Evolutionary conservation across 2,113 vertebrate genomes (phyloP).

Genomic region (Notechis scutatus): DNA sequence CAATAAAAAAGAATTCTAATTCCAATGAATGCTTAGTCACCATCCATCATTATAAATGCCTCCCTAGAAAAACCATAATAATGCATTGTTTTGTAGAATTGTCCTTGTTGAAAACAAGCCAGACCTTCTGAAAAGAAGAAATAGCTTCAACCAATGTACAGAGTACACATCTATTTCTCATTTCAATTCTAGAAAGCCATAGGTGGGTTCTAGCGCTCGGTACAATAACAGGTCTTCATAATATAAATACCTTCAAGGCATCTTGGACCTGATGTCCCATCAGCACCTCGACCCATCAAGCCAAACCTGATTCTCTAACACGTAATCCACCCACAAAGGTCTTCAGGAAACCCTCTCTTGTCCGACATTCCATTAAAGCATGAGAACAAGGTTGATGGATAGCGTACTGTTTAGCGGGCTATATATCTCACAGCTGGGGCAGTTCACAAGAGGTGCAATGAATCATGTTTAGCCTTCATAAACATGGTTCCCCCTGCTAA

Average conservation of each 20-base stretch:
- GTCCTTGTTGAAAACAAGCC: not conserved
- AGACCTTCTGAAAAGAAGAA: not conserved
- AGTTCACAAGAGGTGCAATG: not conserved
- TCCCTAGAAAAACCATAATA: not conserved
- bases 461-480: not conserved
- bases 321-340: not conserved
- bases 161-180: not conserved
- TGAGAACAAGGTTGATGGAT: not conserved
- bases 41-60: not conserved
- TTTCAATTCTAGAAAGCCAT: not conserved
- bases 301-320: not conserved
- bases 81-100: not conserved
- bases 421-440: not conserved
- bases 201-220: not conserved
- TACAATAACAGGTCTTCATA: not conserved
- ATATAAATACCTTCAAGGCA: not conserved
- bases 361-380: not conserved
- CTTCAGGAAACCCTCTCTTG: not conserved
- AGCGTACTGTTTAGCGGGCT: not conserved
- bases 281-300: not conserved
- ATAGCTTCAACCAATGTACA: not conserved
- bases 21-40: not conserved
- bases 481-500: constrained; percentile 25
- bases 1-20: too few species aligned
- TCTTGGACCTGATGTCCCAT: not conserved